Evolutionary conservation across 2,888 invertebrate genomes (phyloP), one percentile per base, ranked within the genome.

Genomic region (Nomada flava): DNA sequence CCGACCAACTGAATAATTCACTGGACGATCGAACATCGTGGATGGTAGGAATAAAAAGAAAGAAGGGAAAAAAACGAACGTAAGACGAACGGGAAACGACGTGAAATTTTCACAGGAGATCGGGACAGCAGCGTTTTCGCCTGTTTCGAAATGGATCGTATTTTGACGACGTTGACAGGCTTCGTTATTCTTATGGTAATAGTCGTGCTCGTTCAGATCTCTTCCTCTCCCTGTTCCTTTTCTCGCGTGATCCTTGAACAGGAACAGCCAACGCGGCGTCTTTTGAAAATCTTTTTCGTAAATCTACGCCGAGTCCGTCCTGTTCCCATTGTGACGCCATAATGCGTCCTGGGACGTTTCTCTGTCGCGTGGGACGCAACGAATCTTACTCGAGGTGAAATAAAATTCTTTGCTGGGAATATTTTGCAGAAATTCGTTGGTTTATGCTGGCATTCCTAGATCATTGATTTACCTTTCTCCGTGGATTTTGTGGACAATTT

Each of bases 141-240:
- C 57, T 75, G 57, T 20, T 42, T 50, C 82, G 60, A 76, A 86
- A 63, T 62, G 70, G 71, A 70, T 64, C 82, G 85, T 89, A 89
- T 89, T 89, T 89, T 89, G 89, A 89, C 89, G 86, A 77, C 76
- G 86, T 84, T 86, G 89, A 89, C 89, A 85, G 88, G 77, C 81
- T 71, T 76, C 64, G 79, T 82, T 86, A 88, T 88, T 89, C 89
- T 86, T 84, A 89, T 89, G 89, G 80, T 88, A 89, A 89, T 89
- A 29, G 55, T 47, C 9, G 20, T 62, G 74, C 81, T 79, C 77
- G 81, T 84, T 77, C 75, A 78, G 74, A 47, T 42, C 65, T 18
- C 57, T 50, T 50, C 63, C 53, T 29, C 69, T 59, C n/a, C 23
- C 64, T 5, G 44, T 44, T 9, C 15, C 36, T 47, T 55, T 47